A percentile compares a stretch with the other conserved stretches of the same genome.
Evolutionary conservation across 2,113 vertebrate genomes (phyloP).

Genomic region (Marmota monax): DNA sequence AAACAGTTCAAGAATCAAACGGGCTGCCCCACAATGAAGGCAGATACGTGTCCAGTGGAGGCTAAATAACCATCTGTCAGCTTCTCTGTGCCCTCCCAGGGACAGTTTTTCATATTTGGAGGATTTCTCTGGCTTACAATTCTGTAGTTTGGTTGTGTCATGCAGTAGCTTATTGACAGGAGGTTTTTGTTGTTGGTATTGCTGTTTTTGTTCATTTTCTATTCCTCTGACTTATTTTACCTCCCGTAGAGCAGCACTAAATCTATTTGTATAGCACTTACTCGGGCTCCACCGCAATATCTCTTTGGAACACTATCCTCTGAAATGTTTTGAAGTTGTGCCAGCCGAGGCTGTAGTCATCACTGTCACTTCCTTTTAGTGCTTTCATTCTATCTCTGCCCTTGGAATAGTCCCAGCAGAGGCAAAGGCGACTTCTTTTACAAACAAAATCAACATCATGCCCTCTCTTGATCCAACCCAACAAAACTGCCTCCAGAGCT

Average conservation of each 20-base stretch:
- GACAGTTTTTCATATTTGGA: neutral
- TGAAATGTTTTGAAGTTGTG: conserved; percentile 68
- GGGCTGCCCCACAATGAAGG: neutral
- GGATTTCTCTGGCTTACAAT: conserved; percentile 17
- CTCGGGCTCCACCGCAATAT: neutral
- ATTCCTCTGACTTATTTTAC: conserved; percentile 33
- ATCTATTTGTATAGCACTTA: conserved; percentile 72
- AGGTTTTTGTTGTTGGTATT: conserved; percentile 28
- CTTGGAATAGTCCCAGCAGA: conserved; percentile 58
- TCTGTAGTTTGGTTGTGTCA: conserved; percentile 1
- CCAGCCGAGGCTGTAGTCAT: conserved; percentile 64
- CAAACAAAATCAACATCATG: conserved; percentile 57
- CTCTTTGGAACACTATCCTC: conserved; percentile 69
- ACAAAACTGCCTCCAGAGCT: neutral
- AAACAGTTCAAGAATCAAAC: neutral
- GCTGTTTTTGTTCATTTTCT: conserved; percentile 64
- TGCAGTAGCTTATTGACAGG: conserved; percentile 64
- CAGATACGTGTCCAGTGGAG: neutral
- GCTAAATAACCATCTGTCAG: neutral
- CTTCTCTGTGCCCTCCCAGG: neutral
- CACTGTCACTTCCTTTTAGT: conserved; percentile 72
- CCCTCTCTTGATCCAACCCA: conserved; percentile 52
- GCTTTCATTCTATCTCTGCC: conserved; percentile 65
- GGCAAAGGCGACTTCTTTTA: conserved; percentile 55
- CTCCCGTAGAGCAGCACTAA: conserved; percentile 4